Base-by-base conservation (phyloP, 1,140 invertebrate species). In the Penaeus indicus region DNA sequence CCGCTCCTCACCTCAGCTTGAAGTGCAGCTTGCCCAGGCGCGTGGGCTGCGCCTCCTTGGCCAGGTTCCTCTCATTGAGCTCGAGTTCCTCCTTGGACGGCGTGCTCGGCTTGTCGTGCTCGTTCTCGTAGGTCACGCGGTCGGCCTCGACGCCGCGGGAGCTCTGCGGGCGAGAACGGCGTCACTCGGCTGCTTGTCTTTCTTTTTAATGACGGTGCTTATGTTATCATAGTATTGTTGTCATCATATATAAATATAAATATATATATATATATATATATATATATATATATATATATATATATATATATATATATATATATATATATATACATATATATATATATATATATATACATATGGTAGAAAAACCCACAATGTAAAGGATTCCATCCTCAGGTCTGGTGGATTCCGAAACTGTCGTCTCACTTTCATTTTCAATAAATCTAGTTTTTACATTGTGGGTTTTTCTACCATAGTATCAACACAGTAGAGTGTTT, bases 21-120 rank as follows among this genome's bases (percentile, higher is more conserved):
- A 97, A 99, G 88, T 97, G 95, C 88, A 99, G 93, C 84, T 96
- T 96, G 1, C 98, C 98, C 75, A 98, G 94, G 90, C 95, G 94
- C 62, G 94, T 94, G 62, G 94, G 38, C 16, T 90, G 85, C 54
- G 90, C 89, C 54, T 92, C 91, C 63, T 91, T 92, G 22, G 91
- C 90, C n/a, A 92, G 91, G 27, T 95, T 95, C 90, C 95, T 95
- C 91, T 95, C 95, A 81, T 94, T 95, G 13, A 94, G 93, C 87
- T 95, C 95, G 25, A 94, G 91, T 84, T 95, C 94, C 72, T 95
- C 94, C 88, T 95, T 95, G 77, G 94, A 94, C 4, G 94, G 94
- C 63, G 92, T 92, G 67, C 86, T 90, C 1, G 90, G 91, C 88
- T 92, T 91, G 63, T 92, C 91, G 21, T 92, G 92, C 91, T 94